Evolutionary conservation across 2,113 vertebrate genomes (phyloP), one percentile per base, ranked within the genome.

Genomic region (Struthio camelus): DNA sequence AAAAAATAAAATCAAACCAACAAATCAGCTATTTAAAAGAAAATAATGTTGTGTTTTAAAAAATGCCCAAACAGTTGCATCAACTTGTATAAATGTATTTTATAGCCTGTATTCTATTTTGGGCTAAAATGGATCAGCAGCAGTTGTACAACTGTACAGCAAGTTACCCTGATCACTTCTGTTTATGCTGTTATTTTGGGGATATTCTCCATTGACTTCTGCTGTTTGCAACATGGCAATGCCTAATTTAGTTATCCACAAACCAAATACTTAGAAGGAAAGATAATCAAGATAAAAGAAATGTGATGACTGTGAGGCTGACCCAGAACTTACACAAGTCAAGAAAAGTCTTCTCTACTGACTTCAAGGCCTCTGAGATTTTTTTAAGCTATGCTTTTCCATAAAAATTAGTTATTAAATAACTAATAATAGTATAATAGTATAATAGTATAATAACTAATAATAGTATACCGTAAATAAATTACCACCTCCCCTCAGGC

Each of bases 401-500:
- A 22, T 38, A 73, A 54, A 40, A 38, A 11, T 72, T 53, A 18
- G 36, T 27, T 16, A n/a, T 11, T 38, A 25, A 30, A 34, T 73
- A 40, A 36, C 22, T 53, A 72, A 25, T n/a, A n/a, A n/a, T n/a
- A n/a, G n/a, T n/a, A n/a, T n/a, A n/a, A n/a, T n/a, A n/a, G n/a
- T n/a, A n/a, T n/a, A n/a, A n/a, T n/a, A n/a, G n/a, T n/a, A 62
- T 19, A 70, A 25, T 20, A 81, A 79, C 12, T 72, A n/a, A 79
- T 24, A 61, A 27, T 64, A 79, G 51, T n/a, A 20, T 38, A 99
- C 98, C 98, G 98, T 98, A 59, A 98, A 98, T 28, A 98, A 96
- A 34, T 80, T 95, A 48, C 97, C 97, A 44, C 97, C 97, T 44
- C 97, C 98, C 98, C 38, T 98, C 98, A 19, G 95, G 97, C 36